These are phyloP conservation scores for Drosophila nebulosa DNA, from an alignment of 1,140 invertebrate genomes.

Conservation along the genomic window DNA sequence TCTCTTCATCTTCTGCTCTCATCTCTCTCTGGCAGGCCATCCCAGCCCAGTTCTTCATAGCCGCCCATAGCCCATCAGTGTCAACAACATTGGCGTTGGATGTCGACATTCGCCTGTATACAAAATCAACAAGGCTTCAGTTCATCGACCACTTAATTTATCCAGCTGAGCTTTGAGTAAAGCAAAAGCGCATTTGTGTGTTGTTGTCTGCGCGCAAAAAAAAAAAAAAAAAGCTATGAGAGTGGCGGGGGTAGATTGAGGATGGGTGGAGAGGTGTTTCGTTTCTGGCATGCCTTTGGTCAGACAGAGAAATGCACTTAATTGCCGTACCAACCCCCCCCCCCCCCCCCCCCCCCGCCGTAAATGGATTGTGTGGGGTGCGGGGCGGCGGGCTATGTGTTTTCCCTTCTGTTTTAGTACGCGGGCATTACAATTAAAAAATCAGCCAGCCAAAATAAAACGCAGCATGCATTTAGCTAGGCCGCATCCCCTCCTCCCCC, in stretches of 20 bases:
- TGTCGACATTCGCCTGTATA: conserved; percentile 44
- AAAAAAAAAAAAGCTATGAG: background rate
- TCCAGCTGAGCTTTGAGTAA: conserved; percentile 79
- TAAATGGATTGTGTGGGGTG: conserved; percentile 19
- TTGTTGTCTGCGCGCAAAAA: conserved; percentile 35
- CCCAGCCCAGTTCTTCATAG: background rate
- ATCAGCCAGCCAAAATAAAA: conserved; percentile 52
- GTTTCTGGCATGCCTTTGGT: conserved; percentile 62
- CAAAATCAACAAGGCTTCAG: conserved; percentile 80
- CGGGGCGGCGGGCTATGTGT: background rate
- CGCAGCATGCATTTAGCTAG: conserved; percentile 42
- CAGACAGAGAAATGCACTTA: conserved; percentile 79
- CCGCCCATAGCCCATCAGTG: conserved; percentile 49
- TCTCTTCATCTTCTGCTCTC: no score
- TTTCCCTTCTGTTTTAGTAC: background rate
- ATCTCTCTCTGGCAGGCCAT: background rate
- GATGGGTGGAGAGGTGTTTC: background rate
- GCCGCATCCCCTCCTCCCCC: background rate
- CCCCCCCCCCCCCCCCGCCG: no score
- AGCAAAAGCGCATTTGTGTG: conserved; percentile 70
- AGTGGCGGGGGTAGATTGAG: background rate
- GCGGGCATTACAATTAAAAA: conserved; percentile 51
- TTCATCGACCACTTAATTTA: conserved; percentile 81
- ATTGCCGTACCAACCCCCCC: conserved; percentile 69
- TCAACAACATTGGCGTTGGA: conserved; percentile 53